These are phyloP conservation scores for Aethes cnicana DNA, from an alignment of 2,888 invertebrate species.

Conservation along the genomic window DNA sequence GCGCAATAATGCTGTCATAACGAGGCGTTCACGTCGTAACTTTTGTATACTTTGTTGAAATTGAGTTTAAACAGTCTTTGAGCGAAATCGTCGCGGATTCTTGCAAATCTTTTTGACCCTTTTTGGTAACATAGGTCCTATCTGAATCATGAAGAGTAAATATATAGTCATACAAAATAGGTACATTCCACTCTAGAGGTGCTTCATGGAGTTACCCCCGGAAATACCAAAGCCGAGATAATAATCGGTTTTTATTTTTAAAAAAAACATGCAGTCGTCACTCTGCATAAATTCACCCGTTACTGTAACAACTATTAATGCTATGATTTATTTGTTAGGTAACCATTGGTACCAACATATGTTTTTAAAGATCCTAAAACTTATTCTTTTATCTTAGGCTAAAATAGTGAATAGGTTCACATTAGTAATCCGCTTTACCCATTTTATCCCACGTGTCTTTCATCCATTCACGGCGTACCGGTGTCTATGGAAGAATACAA, in stretches of 20 bases:
- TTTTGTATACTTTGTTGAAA: slow-evolving; percentile 18
- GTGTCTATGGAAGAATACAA: slow-evolving; percentile 18
- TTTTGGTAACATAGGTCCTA: too few relatives aligned
- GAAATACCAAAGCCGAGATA: too few relatives aligned
- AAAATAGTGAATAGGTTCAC: slow-evolving; percentile 44
- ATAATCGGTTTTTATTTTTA: too few relatives aligned
- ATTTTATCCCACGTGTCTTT: slow-evolving; percentile 54
- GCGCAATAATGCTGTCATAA: slow-evolving; percentile 39
- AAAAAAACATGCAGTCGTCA: too few relatives aligned
- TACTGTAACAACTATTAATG: too few relatives aligned
- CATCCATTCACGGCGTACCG: slow-evolving; percentile 28
- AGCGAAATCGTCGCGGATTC: slow-evolving; percentile 11
- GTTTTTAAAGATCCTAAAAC: neutral
- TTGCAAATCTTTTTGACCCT: too few relatives aligned
- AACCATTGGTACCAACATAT: slow-evolving; percentile 5
- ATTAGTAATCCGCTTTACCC: slow-evolving; percentile 64
- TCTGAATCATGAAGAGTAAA: too few relatives aligned
- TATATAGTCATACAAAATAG: too few relatives aligned
- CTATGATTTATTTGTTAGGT: neutral
- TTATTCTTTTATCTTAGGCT: neutral
- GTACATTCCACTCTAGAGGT: too few relatives aligned
- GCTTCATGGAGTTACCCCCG: too few relatives aligned
- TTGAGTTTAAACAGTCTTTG: slow-evolving; percentile 10
- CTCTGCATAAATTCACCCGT: too few relatives aligned
- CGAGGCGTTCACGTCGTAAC: slow-evolving; percentile 28